Evolutionary conservation across 23 tunicate species (phyloP).

Genomic region (Ciona savignyi): DNA sequence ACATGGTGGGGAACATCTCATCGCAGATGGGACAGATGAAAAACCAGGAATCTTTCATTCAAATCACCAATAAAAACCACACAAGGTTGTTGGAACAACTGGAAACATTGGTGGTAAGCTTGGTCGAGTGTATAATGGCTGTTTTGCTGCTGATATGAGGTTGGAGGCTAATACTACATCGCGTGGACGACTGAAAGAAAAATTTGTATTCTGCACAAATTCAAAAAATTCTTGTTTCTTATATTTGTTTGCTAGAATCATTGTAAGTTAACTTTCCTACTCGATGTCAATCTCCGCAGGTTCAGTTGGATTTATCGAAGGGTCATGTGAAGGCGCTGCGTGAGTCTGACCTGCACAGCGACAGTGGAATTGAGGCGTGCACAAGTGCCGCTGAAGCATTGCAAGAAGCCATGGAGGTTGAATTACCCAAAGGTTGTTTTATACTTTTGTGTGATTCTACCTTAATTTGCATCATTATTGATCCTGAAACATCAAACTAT

Average conservation of each 20-base stretch:
- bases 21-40: slow-evolving; percentile 96
- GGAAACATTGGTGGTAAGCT: slow-evolving; percentile 74
- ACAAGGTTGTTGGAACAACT: slow-evolving; percentile 51
- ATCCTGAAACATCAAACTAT: not conserved
- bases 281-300: slow-evolving; percentile 52
- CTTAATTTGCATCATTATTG: not conserved
- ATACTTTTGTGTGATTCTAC: not conserved
- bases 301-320: slow-evolving; percentile 86
- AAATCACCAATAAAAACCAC: slow-evolving; percentile 92
- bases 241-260: not conserved
- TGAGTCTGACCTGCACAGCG: slow-evolving; percentile 61
- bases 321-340: slow-evolving; percentile 90
- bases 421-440: slow-evolving; percentile 67
- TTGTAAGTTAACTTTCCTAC: not conserved
- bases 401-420: slow-evolving; percentile 91
- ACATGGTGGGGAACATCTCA: slow-evolving; percentile 80
- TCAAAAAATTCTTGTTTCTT: not conserved
- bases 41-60: slow-evolving; percentile 95
- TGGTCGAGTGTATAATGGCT: too few species aligned
- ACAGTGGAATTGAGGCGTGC: slow-evolving; percentile 88
- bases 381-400: slow-evolving; percentile 94
- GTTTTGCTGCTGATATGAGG: too few species aligned
- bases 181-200: too few species aligned
- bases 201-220: not conserved
- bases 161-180: too few species aligned